These are phyloP conservation scores for Pinctada fucata DNA, from an alignment of 2,888 invertebrate genomes.

Conservation along the genomic window DNA sequence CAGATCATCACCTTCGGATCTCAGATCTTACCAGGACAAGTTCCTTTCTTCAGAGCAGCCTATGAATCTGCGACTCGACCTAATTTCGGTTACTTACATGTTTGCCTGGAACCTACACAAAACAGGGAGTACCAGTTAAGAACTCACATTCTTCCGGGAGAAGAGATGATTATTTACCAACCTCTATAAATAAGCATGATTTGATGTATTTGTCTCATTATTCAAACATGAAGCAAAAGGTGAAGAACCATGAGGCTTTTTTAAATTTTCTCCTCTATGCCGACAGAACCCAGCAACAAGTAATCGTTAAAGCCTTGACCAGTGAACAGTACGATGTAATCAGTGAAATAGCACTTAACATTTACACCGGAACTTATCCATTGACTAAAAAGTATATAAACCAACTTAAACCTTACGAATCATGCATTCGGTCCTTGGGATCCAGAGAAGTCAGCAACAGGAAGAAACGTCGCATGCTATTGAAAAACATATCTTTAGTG, in stretches of 20 bases:
- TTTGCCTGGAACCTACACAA: conserved; percentile 36
- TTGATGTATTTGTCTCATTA: conserved; percentile 2
- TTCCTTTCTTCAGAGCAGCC: conserved; percentile 17
- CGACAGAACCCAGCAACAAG: conserved; percentile 15
- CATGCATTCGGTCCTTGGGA: not conserved
- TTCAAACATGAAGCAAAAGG: conserved; percentile 40
- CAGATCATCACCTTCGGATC: too few species aligned
- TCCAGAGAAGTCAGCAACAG: conserved; percentile 15
- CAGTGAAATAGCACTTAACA: conserved; percentile 19
- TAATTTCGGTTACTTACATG: conserved; percentile 14
- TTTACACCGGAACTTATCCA: not conserved
- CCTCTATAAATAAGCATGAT: conserved; percentile 7
- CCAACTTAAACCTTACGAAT: conserved; percentile 14
- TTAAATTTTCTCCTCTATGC: conserved; percentile 24
- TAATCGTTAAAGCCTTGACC: not conserved
- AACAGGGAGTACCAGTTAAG: conserved; percentile 52
- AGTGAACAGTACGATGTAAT: conserved; percentile 49
- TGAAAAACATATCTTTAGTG: conserved; percentile 50
- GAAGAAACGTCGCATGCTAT: conserved; percentile 45
- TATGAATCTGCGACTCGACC: conserved; percentile 20
- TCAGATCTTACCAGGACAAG: too few species aligned
- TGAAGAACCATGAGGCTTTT: conserved; percentile 15
- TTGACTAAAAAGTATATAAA: not conserved
- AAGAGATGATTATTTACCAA: conserved; percentile 24
- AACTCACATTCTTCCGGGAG: conserved; percentile 29